Conservation (phyloP, 2,888 invertebrate species). For the Thecophora atra region DNA sequence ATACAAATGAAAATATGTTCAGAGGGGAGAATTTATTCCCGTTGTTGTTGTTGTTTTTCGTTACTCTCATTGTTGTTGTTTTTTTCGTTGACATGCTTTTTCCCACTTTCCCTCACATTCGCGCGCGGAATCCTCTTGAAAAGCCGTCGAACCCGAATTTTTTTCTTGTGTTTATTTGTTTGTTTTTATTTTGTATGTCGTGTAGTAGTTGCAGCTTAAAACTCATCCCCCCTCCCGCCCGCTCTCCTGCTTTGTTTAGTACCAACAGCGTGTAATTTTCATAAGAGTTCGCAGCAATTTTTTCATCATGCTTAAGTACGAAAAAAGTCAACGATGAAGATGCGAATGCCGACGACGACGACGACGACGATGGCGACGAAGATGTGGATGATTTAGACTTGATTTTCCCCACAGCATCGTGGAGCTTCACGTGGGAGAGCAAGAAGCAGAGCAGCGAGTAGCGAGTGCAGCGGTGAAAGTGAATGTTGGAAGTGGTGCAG, state of each 20-base stretch:
- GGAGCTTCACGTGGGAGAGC: background rate
- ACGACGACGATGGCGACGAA: background rate
- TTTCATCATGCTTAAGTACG: constrained; percentile 37
- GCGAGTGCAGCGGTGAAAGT: constrained; percentile 39
- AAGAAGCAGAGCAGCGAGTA: background rate
- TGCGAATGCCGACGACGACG: background rate
- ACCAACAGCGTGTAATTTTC: constrained; percentile 44
- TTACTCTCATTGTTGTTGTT: constrained; percentile 39
- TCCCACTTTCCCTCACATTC: constrained; percentile 43
- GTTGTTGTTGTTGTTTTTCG: constrained; percentile 41
- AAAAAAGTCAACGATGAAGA: constrained; percentile 19
- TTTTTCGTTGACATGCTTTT: constrained; percentile 48
- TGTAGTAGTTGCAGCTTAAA: constrained; percentile 32
- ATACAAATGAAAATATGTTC: constrained; percentile 44
- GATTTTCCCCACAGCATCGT: background rate
- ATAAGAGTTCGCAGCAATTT: constrained; percentile 44
- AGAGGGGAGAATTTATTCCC: constrained; percentile 43
- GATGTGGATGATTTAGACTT: constrained; percentile 24
- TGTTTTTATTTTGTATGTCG: constrained; percentile 39
- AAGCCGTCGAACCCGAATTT: constrained; percentile 56
- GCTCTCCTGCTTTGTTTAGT: constrained; percentile 42
- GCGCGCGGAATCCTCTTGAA: constrained; percentile 49
- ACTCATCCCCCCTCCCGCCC: constrained; percentile 11
- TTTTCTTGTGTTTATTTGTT: constrained; percentile 38
- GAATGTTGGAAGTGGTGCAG: constrained; percentile 31